A percentile compares a stretch with the other conserved stretches of the same genome.
These are phyloP conservation scores for Fregetta grallaria DNA, from an alignment of 2,113 vertebrate species.

Conservation along the genomic window DNA sequence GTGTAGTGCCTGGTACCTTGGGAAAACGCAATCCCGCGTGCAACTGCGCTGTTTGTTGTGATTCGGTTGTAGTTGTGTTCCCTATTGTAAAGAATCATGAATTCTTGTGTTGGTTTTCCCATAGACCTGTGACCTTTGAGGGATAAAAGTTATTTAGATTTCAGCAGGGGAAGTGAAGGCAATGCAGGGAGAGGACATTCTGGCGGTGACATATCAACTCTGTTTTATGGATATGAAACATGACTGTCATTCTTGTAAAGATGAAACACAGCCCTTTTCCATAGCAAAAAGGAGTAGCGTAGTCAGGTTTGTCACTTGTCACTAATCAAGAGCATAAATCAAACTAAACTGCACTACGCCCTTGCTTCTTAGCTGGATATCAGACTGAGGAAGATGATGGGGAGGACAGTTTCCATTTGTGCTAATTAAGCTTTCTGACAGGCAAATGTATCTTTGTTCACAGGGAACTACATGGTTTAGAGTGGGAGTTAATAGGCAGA, in stretches of 20 bases:
- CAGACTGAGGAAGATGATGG: neutral
- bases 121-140: neutral
- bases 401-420: constrained; percentile 6
- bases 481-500: constrained; percentile 51
- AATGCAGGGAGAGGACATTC: neutral
- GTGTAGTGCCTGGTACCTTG: neutral
- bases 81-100: neutral
- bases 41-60: neutral
- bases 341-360: neutral
- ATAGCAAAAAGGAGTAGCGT: neutral
- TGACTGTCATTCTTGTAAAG: neutral
- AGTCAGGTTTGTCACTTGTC: neutral
- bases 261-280: neutral
- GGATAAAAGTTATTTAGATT: neutral
- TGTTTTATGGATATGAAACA: neutral
- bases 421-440: constrained; percentile 41
- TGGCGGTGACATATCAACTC: rapidly evolving
- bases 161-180: neutral
- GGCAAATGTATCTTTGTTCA: neutral
- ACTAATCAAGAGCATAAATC: neutral
- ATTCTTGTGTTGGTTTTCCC: neutral
- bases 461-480: neutral
- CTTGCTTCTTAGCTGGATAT: neutral
- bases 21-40: rapidly evolving
- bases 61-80: neutral